Base-by-base conservation (phyloP, 2,797 vertebrate genomes). In the Acanthornis magna region DNA sequence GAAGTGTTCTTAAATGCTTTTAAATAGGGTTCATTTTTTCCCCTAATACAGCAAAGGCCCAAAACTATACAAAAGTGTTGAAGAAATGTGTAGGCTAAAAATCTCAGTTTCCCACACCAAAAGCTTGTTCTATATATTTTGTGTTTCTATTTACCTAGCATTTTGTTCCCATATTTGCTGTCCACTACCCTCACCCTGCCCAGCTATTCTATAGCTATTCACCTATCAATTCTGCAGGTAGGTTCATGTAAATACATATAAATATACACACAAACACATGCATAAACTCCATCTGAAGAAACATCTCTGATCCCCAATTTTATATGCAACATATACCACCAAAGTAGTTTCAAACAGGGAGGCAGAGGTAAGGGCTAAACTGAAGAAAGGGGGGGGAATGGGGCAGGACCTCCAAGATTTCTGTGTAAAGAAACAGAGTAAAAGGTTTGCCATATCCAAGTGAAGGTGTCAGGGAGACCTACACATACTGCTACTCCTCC, bases 181-280 rank as follows among this genome's bases (percentile, higher is more conserved):
- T 63, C 78, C 13, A 76, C 29, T 20, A 16, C 36, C 84, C 47
- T 60, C 50, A 67, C 10, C 10, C 29, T 18, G 8, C 32, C 9
- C 61, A 77, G 30, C n/a, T 70, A 29, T 45, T 77, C 53, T 32
- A 13, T 9, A 84, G 38, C 34, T 88, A 82, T 36, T 60, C 63
- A 70, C 16, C 47, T 42, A 65, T 12, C 66, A 42, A 53, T 82
- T 87, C 53, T 74, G 72, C 61, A 66, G 15, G 21, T 26, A 54
- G 30, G 11, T 54, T 40, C 8, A 9, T 7, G 6, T 34, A 81
- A 27, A 67, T 42, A 71, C 8, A 47, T 14, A 25, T 4, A 60
- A 10, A 74, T 2, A 67, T 3, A 63, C 3, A 89, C 20, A 82
- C 3, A 66, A 16, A 51, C 10, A 11, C 2, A 21, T 0, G 2